Percentiles rank a stretch among this genome's conserved stretches.
phyloP scores from a whole-genome alignment of 92 coral and sea anemone genomes.

The Metridium senile region DNA sequence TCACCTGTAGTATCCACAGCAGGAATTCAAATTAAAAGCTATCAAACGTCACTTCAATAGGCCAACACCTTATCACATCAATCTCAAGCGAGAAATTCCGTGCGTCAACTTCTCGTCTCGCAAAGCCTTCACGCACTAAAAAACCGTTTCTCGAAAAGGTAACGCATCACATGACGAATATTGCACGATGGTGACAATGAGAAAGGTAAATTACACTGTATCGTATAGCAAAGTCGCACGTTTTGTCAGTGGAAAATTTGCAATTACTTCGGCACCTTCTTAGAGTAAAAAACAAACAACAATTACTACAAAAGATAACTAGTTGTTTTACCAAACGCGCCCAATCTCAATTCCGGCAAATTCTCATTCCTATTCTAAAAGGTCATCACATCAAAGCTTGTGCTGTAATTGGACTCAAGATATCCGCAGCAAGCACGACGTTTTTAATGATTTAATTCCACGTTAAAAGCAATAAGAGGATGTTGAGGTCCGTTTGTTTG shows the following conservation, averaged over 20 bases:
- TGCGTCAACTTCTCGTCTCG: too few species aligned
- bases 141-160: too few species aligned
- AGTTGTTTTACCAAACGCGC: too few species aligned
- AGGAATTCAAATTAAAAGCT: conserved; percentile 7
- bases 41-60: background rate
- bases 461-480: background rate
- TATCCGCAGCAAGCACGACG: background rate
- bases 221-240: background rate
- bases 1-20: background rate
- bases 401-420: background rate
- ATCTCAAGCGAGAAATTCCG: background rate
- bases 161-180: too few species aligned
- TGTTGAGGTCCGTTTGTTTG: background rate
- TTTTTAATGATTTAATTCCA: background rate
- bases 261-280: background rate
- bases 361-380: background rate
- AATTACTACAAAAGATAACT: too few species aligned
- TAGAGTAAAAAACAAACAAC: too few species aligned
- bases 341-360: background rate
- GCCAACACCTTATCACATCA: background rate
- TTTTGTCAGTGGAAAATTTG: background rate
- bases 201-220: background rate
- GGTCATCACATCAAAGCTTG: background rate
- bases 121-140: too few species aligned
- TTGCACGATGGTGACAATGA: background rate